Conservation (phyloP, 1,140 invertebrate genomes). For the Vollenhovia emeryi region DNA sequence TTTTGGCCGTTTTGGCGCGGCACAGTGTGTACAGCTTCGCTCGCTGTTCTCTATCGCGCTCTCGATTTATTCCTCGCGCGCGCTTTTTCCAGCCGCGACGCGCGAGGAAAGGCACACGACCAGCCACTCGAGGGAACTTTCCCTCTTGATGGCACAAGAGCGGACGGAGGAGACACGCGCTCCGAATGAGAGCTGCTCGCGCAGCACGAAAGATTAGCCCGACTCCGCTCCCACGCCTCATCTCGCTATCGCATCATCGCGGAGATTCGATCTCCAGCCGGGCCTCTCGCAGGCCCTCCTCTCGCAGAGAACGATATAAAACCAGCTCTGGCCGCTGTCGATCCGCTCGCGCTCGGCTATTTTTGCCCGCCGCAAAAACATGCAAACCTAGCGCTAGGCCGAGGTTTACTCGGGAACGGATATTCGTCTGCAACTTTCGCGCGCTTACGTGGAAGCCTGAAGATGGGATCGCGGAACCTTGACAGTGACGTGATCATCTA, state of each 20-base stretch:
- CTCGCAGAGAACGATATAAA: slow-evolving; percentile 59
- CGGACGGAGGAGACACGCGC: slow-evolving; percentile 65
- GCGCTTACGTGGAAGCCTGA: slow-evolving; percentile 46
- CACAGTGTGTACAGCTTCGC: slow-evolving; percentile 44
- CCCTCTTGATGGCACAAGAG: slow-evolving; percentile 65
- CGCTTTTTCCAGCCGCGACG: slow-evolving; percentile 33
- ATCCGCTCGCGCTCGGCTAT: slow-evolving; percentile 41
- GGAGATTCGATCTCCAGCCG: slow-evolving; percentile 76
- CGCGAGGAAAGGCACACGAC: slow-evolving; percentile 21
- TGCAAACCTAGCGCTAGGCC: slow-evolving; percentile 43
- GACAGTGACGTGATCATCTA: slow-evolving; percentile 27
- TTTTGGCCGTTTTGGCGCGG: slow-evolving; percentile 34
- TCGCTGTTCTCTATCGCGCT: slow-evolving; percentile 33
- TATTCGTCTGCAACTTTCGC: slow-evolving; percentile 60
- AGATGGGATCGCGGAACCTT: slow-evolving; percentile 33
- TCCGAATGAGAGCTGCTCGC: slow-evolving; percentile 70
- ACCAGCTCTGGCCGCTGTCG: slow-evolving; percentile 48
- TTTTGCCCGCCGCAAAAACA: slow-evolving; percentile 57
- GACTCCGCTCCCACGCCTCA: slow-evolving; percentile 78
- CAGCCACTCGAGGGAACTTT: slow-evolving; percentile 63
- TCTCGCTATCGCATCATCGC: slow-evolving; percentile 77
- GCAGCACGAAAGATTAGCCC: slow-evolving; percentile 66
- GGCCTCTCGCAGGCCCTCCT: slow-evolving; percentile 45
- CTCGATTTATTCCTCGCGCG: slow-evolving; percentile 50
- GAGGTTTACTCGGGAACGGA: slow-evolving; percentile 62